phyloP scores from a whole-genome alignment of 2,888 invertebrate genomes.

The Parnassius mnemosyne region DNA sequence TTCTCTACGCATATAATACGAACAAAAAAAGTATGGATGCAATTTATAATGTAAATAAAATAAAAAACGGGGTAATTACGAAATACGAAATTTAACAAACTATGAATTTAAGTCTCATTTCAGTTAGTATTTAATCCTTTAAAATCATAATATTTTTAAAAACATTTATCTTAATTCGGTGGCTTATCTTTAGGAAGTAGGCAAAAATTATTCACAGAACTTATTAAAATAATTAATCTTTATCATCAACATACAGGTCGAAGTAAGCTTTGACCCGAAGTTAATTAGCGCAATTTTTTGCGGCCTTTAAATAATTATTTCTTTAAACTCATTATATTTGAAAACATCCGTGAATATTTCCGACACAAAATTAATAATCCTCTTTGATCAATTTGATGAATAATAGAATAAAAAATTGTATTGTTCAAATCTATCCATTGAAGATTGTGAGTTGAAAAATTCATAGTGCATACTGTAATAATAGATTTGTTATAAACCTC shows the following conservation, averaged over 20 bases:
- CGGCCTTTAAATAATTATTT: background rate
- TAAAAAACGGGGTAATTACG: too few relatives aligned
- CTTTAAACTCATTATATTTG: conserved; percentile 1
- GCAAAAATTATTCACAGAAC: too few relatives aligned
- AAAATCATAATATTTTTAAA: too few relatives aligned
- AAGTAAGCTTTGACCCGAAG: background rate
- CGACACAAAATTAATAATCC: conserved; percentile 20
- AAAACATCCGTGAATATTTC: conserved; percentile 15
- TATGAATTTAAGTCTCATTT: too few relatives aligned
- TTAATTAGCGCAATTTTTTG: conserved; percentile 2
- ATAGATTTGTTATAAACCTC: conserved; percentile 15
- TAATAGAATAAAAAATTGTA: conserved; percentile 15
- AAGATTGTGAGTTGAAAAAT: conserved; percentile 11
- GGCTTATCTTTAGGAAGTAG: too few relatives aligned
- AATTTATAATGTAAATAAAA: too few relatives aligned
- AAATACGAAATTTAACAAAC: too few relatives aligned
- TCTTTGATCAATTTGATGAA: conserved; percentile 15
- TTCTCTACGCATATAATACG: too few relatives aligned
- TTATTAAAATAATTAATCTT: too few relatives aligned
- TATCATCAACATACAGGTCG: background rate
- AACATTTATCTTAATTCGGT: too few relatives aligned
- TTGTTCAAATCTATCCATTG: conserved; percentile 2
- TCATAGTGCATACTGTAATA: conserved; percentile 9
- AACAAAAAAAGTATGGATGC: too few relatives aligned
- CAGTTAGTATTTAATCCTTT: too few relatives aligned